phyloP scores from a whole-genome alignment of 1,140 invertebrate species.

The Neoseiulus cucumeris region DNA sequence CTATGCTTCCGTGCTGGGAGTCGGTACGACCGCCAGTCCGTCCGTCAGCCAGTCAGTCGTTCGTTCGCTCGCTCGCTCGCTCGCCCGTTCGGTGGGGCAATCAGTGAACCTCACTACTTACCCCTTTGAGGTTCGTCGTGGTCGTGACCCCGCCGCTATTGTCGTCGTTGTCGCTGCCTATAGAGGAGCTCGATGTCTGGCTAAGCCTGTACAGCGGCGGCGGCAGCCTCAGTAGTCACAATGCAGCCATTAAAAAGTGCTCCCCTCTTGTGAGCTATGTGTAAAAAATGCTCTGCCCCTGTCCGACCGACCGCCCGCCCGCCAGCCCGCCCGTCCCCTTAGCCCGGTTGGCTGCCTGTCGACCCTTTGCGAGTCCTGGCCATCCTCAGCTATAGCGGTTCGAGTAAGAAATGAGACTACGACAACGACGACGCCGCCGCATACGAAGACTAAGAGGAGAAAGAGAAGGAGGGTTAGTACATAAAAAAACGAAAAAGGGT shows the following conservation, averaged over 20 bases:
- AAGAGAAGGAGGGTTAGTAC: neutral
- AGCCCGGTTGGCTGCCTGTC: neutral
- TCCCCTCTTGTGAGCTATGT: neutral
- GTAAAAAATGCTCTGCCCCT: neutral
- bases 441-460: no score
- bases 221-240: neutral
- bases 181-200: neutral
- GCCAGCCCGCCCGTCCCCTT: neutral
- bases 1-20: neutral
- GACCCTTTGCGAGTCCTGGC: no score
- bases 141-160: neutral
- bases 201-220: neutral
- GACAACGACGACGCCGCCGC: no score
- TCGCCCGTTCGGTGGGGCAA: neutral
- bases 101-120: conserved; percentile 2
- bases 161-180: neutral
- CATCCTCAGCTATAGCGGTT: no score
- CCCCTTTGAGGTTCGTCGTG: conserved; percentile 3
- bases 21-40: neutral
- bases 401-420: no score
- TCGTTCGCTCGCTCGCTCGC: neutral
- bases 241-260: conserved; percentile 11
- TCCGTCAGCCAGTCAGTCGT: neutral
- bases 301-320: neutral
- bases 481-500: conserved; percentile 10